Conservation (phyloP, 2,113 vertebrate species). For the Oryzias celebensis region DNA sequence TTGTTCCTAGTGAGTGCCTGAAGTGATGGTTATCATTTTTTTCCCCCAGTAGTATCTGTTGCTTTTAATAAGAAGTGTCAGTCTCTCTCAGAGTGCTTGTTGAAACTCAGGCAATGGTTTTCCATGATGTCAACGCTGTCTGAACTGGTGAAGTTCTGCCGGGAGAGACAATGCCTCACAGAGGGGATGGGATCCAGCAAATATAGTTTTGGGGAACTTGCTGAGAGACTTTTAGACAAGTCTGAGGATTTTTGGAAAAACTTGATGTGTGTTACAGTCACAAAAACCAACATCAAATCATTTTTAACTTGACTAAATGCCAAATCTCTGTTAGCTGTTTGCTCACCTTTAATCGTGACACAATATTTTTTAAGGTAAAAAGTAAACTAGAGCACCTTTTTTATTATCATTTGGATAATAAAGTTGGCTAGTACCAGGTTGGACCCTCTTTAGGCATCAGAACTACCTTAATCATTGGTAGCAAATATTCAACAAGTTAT, state of each 20-base stretch:
- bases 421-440: too few species aligned
- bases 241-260: conserved; percentile 12
- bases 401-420: too few species aligned
- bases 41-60: background rate
- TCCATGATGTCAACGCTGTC: conserved; percentile 55
- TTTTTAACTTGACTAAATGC: too few species aligned
- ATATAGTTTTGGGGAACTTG: conserved; percentile 36
- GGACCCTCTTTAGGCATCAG: too few species aligned
- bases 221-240: conserved; percentile 33
- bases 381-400: too few species aligned
- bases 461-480: too few species aligned
- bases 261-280: conserved; percentile 20
- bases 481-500: too few species aligned
- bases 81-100: conserved; percentile 24
- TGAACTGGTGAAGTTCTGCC: conserved; percentile 41
- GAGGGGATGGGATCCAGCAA: conserved; percentile 4
- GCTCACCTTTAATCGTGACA: too few species aligned
- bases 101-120: conserved; percentile 50
- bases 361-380: too few species aligned
- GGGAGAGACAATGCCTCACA: conserved; percentile 16
- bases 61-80: conserved; percentile 27
- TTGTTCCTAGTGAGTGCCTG: conserved; percentile 1
- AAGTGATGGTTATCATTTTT: conserved; percentile 15
- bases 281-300: background rate
- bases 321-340: too few species aligned